These are phyloP conservation scores for Drosophila formosana DNA, from an alignment of 2,888 invertebrate genomes.

Conservation along the genomic window DNA sequence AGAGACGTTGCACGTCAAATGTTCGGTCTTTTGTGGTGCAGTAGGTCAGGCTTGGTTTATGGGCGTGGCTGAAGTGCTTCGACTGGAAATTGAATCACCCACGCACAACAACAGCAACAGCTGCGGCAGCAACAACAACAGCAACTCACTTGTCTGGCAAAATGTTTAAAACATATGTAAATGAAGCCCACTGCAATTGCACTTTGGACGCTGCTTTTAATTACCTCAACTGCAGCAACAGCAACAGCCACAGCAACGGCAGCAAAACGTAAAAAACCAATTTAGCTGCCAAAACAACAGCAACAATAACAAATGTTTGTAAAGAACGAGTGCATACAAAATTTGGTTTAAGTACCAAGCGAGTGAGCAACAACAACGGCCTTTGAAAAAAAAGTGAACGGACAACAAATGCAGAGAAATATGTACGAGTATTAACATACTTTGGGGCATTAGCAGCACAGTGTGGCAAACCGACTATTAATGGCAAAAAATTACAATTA, in stretches of 20 bases:
- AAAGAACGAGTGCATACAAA: constrained; percentile 56
- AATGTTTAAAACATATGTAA: constrained; percentile 72
- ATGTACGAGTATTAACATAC: neutral
- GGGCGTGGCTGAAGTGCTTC: constrained; percentile 57
- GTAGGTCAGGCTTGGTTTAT: constrained; percentile 47
- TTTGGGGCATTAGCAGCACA: constrained; percentile 3
- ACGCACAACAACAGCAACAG: constrained; percentile 44
- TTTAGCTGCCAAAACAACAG: constrained; percentile 14
- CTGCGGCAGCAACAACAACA: neutral
- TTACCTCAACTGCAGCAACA: constrained; percentile 47
- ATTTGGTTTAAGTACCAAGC: constrained; percentile 39
- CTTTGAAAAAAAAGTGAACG: constrained; percentile 61
- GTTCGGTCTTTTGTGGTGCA: constrained; percentile 36
- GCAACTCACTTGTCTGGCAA: constrained; percentile 34
- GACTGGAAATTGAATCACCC: constrained; percentile 75
- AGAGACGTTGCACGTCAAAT: constrained; percentile 26
- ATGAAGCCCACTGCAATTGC: constrained; percentile 72
- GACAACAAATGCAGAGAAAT: constrained; percentile 20
- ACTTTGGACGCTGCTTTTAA: constrained; percentile 77
- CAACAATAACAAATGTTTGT: constrained; percentile 29
- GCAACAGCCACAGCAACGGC: neutral
- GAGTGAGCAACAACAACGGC: constrained; percentile 39
- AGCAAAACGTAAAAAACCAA: constrained; percentile 9
- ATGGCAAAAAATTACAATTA: neutral
- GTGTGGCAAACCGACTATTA: constrained; percentile 10